These are phyloP conservation scores for Pollimyrus isidori DNA, from an alignment of 2,113 vertebrate species.

Conservation along the genomic window DNA sequence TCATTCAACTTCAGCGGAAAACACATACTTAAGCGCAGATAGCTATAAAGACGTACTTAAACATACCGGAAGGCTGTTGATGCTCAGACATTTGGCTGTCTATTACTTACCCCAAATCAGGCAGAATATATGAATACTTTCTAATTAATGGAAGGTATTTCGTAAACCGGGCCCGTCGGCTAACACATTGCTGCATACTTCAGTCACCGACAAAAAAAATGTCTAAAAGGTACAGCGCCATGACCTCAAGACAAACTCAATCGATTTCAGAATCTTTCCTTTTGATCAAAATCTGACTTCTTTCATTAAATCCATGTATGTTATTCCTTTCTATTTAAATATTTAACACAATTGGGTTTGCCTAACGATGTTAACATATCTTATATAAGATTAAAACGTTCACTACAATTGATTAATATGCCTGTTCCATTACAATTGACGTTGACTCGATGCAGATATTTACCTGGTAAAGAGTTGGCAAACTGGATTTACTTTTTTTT, in stretches of 20 bases:
- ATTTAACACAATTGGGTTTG: neutral
- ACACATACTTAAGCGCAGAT: neutral
- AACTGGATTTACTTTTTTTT: neutral
- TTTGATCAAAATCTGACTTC: neutral
- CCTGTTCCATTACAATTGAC: constrained; percentile 2
- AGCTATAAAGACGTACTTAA: neutral
- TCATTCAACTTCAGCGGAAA: neutral
- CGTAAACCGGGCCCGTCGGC: constrained; percentile 41
- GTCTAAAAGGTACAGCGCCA: constrained; percentile 47
- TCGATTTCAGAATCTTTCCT: constrained; percentile 24
- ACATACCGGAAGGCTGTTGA: neutral
- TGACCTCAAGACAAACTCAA: constrained; percentile 44
- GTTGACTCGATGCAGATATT: neutral
- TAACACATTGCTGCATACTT: constrained; percentile 65
- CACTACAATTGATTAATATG: neutral
- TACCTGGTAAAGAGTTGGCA: neutral
- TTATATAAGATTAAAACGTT: neutral
- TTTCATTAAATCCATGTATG: neutral
- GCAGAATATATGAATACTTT: constrained; percentile 20
- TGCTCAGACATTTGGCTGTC: neutral
- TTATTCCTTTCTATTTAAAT: neutral
- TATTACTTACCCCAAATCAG: constrained; percentile 43
- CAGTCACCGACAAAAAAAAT: constrained; percentile 38
- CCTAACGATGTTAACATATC: neutral
- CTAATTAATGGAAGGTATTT: constrained; percentile 35